phyloP scores from a whole-genome alignment of 2,797 vertebrate species.

The Moxostoma hubbsi region DNA sequence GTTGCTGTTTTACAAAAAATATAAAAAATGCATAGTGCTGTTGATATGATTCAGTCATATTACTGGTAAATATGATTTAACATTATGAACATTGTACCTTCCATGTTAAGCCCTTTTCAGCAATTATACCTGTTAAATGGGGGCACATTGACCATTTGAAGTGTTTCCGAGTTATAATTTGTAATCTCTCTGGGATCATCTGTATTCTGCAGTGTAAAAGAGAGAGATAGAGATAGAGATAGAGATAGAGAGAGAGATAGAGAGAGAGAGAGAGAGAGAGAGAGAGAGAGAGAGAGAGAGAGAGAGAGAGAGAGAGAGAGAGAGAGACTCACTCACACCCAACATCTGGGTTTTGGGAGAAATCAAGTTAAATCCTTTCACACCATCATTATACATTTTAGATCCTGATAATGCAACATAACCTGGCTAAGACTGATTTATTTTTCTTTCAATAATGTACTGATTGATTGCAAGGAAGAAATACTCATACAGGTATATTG shows the following conservation, averaged over 20 bases:
- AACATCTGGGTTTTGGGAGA: not conserved
- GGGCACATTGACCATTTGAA: not conserved
- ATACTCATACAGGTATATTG: too few species aligned
- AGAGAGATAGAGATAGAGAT: not conserved
- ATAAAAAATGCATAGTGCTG: too few species aligned
- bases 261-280: not conserved
- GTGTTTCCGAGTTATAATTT: slow-evolving; percentile 4
- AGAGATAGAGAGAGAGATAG: not conserved
- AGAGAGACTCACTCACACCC: not conserved
- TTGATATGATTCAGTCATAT: too few species aligned
- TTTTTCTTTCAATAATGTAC: not conserved
- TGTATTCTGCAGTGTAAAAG: slow-evolving; percentile 12
- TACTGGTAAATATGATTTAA: not conserved
- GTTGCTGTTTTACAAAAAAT: too few species aligned
- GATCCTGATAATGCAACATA: not conserved
- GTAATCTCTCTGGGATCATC: slow-evolving; percentile 1
- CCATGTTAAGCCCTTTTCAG: not conserved
- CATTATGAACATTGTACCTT: not conserved
- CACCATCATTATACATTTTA: slow-evolving; percentile 28
- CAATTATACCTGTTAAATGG: not conserved
- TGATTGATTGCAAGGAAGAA: too few species aligned
- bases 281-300: not conserved
- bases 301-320: not conserved
- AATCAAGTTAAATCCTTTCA: slow-evolving; percentile 8
- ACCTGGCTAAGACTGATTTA: not conserved